phyloP scores from a whole-genome alignment of 2,888 invertebrate species.

The Aricia artaxerxes region DNA sequence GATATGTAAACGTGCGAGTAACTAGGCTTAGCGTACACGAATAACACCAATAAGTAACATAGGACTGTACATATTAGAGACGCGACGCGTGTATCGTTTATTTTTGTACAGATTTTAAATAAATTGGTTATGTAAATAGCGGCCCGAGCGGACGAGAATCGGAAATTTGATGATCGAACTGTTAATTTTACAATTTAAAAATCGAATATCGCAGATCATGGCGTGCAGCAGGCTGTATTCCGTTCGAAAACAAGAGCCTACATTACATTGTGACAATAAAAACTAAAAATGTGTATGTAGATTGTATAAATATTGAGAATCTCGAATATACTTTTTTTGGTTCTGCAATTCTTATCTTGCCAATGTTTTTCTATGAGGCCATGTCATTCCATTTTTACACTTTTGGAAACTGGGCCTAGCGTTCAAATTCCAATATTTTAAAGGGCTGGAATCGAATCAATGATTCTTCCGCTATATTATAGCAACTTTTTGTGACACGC shows the following conservation, averaged over 20 bases:
- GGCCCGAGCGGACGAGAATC: neutral
- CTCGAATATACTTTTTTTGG: conserved; percentile 5
- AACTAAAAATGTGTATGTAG: conserved; percentile 12
- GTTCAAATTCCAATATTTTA: too few relatives aligned
- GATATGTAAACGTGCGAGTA: conserved; percentile 36
- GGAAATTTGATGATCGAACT: neutral
- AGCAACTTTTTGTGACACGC: neutral
- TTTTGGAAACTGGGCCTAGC: neutral
- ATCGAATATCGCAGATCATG: neutral
- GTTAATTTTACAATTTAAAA: neutral
- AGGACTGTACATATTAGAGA: conserved; percentile 43
- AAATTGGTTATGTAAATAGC: conserved; percentile 36
- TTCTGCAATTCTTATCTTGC: neutral
- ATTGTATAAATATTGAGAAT: conserved; percentile 9
- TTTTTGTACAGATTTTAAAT: conserved; percentile 60
- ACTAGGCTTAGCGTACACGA: conserved; percentile 57
- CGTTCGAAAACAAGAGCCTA: conserved; percentile 9
- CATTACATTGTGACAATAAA: conserved; percentile 23
- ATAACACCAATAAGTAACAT: conserved; percentile 69
- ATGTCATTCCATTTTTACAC: neutral
- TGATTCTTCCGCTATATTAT: neutral
- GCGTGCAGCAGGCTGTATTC: conserved; percentile 25
- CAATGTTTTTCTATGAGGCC: neutral
- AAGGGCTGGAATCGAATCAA: too few relatives aligned
- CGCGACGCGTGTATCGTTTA: conserved; percentile 49